Evolutionary conservation across 2,888 invertebrate genomes (phyloP).

Genomic region (Diloba caeruleocephala): DNA sequence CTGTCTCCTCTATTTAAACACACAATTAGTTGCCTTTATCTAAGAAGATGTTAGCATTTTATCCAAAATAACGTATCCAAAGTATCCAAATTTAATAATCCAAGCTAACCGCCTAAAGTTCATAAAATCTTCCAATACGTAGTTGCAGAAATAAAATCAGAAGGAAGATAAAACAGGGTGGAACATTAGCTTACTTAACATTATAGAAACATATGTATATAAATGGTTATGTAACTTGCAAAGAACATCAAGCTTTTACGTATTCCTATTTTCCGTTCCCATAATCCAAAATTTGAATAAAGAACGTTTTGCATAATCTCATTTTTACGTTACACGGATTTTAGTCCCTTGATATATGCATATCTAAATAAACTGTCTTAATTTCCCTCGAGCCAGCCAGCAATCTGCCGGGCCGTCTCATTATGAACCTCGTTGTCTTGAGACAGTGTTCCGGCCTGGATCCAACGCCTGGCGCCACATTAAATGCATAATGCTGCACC

Average conservation of each 20-base stretch:
- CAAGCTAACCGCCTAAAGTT: too few species aligned
- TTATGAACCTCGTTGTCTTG: constrained; percentile 69
- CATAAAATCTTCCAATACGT: too few species aligned
- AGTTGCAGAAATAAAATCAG: too few species aligned
- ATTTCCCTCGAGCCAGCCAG: constrained; percentile 76
- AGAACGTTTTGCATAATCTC: constrained; percentile 48
- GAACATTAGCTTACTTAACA: too few species aligned
- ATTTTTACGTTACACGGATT: constrained; percentile 50
- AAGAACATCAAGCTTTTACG: constrained; percentile 18
- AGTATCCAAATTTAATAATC: too few species aligned
- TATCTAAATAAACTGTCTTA: constrained; percentile 75
- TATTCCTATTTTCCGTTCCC: constrained; percentile 18
- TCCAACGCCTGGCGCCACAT: constrained; percentile 41
- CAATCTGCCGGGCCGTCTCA: constrained; percentile 72
- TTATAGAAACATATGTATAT: too few species aligned
- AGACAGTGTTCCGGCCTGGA: constrained; percentile 59
- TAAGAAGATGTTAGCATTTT: too few species aligned
- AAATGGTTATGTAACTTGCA: too few species aligned
- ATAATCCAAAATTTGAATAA: constrained; percentile 39
- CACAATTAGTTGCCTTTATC: too few species aligned
- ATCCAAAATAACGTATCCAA: too few species aligned
- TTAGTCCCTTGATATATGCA: constrained; percentile 60
- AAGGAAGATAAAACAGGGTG: too few species aligned
- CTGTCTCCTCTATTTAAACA: too few species aligned
- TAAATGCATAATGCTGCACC: constrained; percentile 53